Evolutionary conservation across 2,797 vertebrate species (phyloP).

Genomic region (Setipinna tenuifilis): DNA sequence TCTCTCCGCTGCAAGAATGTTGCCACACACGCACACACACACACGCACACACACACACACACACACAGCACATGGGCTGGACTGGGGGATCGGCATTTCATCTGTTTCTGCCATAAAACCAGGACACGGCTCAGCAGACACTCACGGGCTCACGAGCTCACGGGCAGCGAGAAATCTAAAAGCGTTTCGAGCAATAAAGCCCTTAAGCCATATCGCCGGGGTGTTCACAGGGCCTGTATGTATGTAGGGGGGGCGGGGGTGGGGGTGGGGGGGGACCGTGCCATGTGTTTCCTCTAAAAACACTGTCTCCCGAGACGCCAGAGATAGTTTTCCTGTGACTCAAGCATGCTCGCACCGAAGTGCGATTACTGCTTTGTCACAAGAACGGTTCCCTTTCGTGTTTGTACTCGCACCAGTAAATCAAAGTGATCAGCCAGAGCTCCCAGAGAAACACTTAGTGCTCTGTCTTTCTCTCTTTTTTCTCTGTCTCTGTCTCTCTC

Average conservation of each 20-base stretch:
- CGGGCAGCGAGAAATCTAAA: neutral
- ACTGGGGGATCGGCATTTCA: neutral
- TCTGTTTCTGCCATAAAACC: slow-evolving; percentile 15
- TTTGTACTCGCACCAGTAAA: slow-evolving; percentile 58
- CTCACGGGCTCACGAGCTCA: too few relatives aligned
- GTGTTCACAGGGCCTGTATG: neutral
- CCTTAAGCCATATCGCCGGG: neutral
- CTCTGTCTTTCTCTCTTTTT: neutral
- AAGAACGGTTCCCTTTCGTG: slow-evolving; percentile 38
- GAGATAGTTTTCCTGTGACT: slow-evolving; percentile 52
- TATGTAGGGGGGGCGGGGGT: too few relatives aligned
- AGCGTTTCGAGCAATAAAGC: neutral
- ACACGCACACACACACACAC: too few relatives aligned
- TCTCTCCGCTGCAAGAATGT: slow-evolving; percentile 16
- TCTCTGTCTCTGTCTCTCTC: too few relatives aligned
- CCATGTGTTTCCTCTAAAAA: neutral
- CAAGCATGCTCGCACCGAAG: slow-evolving; percentile 42
- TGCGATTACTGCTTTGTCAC: slow-evolving; percentile 18
- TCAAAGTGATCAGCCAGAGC: slow-evolving; percentile 42
- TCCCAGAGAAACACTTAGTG: slow-evolving; percentile 25
- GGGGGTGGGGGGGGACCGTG: neutral
- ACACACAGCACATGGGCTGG: neutral
- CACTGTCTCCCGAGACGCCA: neutral
- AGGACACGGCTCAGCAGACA: neutral
- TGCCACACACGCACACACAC: too few relatives aligned